Evolutionary conservation across 2,888 invertebrate species (phyloP).

Genomic region (Drosophila subquinaria): DNA sequence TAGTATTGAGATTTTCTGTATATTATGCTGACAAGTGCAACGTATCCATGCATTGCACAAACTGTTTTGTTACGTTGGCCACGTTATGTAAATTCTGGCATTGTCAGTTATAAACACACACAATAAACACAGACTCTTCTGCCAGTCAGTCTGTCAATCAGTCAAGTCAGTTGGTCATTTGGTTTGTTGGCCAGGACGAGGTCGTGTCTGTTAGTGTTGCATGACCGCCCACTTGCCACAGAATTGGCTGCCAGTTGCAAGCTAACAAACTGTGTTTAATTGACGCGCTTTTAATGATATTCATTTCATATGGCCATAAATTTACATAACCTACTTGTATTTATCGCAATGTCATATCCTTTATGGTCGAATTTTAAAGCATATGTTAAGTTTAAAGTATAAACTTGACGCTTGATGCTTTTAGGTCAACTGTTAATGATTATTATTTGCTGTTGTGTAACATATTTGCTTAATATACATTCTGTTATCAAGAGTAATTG

Average conservation of each 20-base stretch:
- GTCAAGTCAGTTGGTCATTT: constrained; percentile 13
- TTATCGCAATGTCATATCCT: constrained; percentile 5
- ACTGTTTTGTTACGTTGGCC: constrained; percentile 13
- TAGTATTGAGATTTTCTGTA: not conserved
- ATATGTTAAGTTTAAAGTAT: not conserved
- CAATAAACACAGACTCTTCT: constrained; percentile 2
- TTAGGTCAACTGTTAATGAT: not conserved
- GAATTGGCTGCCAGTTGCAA: constrained; percentile 26
- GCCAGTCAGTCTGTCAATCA: constrained; percentile 1
- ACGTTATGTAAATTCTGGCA: constrained; percentile 46
- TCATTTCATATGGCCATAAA: constrained; percentile 31
- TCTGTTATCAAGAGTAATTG: not conserved
- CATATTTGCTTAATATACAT: not conserved
- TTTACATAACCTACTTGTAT: constrained; percentile 13
- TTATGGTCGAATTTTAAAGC: constrained; percentile 2
- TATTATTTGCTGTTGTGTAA: not conserved
- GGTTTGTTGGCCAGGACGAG: constrained; percentile 19
- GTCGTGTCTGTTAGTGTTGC: constrained; percentile 36
- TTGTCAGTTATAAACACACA: constrained; percentile 39
- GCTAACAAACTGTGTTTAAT: constrained; percentile 46
- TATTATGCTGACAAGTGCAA: constrained; percentile 28
- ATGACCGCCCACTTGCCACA: constrained; percentile 23
- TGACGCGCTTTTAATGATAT: constrained; percentile 45
- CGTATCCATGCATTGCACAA: constrained; percentile 28
- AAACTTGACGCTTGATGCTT: not conserved